Conservation (phyloP, 2,113 vertebrate genomes). For the Picathartes gymnocephalus region DNA sequence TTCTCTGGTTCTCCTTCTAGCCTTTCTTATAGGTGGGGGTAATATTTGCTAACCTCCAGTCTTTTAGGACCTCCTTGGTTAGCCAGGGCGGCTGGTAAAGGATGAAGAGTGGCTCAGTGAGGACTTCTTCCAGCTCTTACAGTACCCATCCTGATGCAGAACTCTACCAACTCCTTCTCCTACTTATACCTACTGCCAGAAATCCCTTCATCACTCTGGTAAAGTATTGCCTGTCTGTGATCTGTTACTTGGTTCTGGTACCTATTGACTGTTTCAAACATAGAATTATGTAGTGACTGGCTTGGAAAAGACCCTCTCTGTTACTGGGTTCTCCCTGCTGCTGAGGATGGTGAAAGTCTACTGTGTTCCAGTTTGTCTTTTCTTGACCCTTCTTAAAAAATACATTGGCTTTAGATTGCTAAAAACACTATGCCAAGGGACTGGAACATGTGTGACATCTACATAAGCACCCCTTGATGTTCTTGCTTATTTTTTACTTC, state of each 20-base stretch:
- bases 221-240: neutral
- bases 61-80: neutral
- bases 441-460: neutral
- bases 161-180: neutral
- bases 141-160: neutral
- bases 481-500: neutral
- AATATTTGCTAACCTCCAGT: neutral
- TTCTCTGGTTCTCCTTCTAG: neutral
- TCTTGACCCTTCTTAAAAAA: neutral
- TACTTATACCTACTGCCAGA: neutral
- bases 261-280: rapidly evolving
- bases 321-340: neutral
- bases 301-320: neutral
- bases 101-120: neutral
- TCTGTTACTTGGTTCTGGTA: neutral
- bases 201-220: neutral
- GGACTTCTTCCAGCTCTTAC: neutral
- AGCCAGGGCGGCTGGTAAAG: neutral
- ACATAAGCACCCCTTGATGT: neutral
- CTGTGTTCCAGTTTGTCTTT: neutral
- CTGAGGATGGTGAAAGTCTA: neutral
- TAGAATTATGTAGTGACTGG: neutral
- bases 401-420: neutral
- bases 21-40: neutral
- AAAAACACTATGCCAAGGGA: neutral